Evolutionary conservation across 2,113 vertebrate genomes (phyloP), one percentile per base, ranked within the genome.

Genomic region (Actenoides hombroni): DNA sequence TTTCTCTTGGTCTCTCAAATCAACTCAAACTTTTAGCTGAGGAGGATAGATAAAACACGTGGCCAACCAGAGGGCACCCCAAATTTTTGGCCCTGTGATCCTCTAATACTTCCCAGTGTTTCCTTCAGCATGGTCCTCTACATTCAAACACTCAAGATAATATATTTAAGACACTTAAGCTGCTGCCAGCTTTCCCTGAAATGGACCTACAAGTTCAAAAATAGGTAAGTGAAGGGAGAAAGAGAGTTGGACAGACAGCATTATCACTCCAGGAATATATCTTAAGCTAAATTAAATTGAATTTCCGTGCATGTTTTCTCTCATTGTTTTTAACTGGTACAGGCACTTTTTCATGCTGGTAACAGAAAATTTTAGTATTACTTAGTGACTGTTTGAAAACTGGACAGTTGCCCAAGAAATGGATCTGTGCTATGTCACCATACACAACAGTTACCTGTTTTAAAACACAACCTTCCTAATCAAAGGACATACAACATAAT

Each of bases 361-460:
- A 70, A 76, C 60, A 86, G 86, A 85, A 96, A 93, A 79, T 81
- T 81, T 37, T 63, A 69, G 18, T 89, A 69, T 76, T 69, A 73
- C 67, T 73, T 67, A 84, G 20, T 35, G 57, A 53, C 70, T 83
- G 51, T 64, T 83, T 88, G 83, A 86, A 95, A 93, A 83, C 79
- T 95, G 91, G 88, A 78, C 49, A 70, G 46, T 14, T 94, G 90
- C 93, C 93, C 87, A 90, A 37, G 29, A 80, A 88, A 59, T 67
- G 79, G 17, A 56, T 80, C 79, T 76, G 84, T 29, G 37, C 73
- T 60, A n/a, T 68, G 87, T 90, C 90, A 94, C 31, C 63, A 64
- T 4, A 49, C 67, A 77, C 40, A 94, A 86, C 40, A 81, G 29
- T 65, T 63, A 78, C 63, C 64, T 70, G 39, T 78, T 90, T 93